A percentile compares a stretch with the other conserved stretches of the same genome.
phyloP scores from a whole-genome alignment of 2,113 vertebrate genomes.

The Numida meleagris region DNA sequence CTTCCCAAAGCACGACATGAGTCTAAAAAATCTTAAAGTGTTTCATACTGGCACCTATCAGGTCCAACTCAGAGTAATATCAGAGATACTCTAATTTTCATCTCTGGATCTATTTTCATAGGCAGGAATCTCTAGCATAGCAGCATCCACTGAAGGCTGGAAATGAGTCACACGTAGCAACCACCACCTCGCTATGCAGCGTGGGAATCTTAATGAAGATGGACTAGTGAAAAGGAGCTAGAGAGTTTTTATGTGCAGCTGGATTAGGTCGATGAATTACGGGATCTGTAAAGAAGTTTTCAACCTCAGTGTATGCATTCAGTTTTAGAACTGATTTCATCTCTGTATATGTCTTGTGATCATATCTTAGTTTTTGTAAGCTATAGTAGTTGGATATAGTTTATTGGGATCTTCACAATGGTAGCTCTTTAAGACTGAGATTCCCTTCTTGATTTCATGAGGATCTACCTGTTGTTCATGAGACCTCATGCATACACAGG shows the following conservation, averaged over 20 bases:
- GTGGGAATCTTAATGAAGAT: not conserved
- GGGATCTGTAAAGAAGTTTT: not conserved
- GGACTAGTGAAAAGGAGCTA: not conserved
- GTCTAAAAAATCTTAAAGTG: not conserved
- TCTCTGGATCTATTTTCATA: not conserved
- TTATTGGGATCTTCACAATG: not conserved
- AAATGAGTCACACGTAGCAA: conserved; percentile 50
- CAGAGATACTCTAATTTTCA: not conserved
- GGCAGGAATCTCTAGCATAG: not conserved
- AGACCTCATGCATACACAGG: rapidly evolving
- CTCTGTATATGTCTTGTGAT: not conserved
- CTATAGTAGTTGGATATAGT: not conserved
- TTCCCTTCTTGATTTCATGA: not conserved
- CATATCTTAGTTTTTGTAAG: not conserved
- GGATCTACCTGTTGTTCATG: not conserved
- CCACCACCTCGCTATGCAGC: not conserved
- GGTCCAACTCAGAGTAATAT: not conserved
- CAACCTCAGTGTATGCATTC: not conserved
- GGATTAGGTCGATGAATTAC: not conserved
- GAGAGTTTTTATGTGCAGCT: not conserved
- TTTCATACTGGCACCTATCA: not conserved
- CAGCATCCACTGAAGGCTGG: not conserved
- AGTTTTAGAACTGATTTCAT: not conserved
- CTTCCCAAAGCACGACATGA: not conserved
- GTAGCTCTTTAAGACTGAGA: not conserved